Conservation (phyloP, 2,797 vertebrate species). For the Prunella strophiata region DNA sequence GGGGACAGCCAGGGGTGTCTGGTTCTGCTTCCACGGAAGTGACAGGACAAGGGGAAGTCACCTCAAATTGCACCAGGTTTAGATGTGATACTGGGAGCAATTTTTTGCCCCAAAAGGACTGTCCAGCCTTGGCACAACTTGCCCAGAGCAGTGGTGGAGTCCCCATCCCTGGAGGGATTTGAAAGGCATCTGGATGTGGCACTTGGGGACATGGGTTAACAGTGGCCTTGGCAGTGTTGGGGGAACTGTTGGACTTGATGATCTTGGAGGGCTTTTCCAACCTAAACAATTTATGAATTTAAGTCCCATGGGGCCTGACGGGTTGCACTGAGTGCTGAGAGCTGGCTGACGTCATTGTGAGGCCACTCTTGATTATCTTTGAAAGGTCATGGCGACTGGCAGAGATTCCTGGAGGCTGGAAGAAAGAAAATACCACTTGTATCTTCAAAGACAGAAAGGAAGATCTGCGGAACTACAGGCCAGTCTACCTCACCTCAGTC, state of each 20-base stretch:
- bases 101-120: not conserved
- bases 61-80: not conserved
- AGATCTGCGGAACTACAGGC: not conserved
- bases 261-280: not conserved
- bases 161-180: not conserved
- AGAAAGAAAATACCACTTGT: not conserved
- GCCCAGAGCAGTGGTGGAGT: not conserved
- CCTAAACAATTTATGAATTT: not conserved
- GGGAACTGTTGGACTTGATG: not conserved
- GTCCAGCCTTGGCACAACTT: not conserved
- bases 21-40: not conserved
- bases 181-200: not conserved
- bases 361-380: not conserved
- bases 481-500: not conserved
- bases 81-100: not conserved
- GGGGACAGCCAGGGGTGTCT: accelerated
- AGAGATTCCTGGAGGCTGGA: not conserved
- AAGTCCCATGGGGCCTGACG: accelerated
- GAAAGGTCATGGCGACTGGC: not conserved
- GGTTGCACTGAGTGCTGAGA: not conserved
- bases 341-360: not conserved
- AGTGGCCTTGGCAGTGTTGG: not conserved
- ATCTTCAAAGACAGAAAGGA: not conserved
- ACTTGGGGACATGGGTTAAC: not conserved
- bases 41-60: not conserved